Base-by-base conservation (phyloP, 2,113 vertebrate genomes). In the Heteronetta atricapilla region DNA sequence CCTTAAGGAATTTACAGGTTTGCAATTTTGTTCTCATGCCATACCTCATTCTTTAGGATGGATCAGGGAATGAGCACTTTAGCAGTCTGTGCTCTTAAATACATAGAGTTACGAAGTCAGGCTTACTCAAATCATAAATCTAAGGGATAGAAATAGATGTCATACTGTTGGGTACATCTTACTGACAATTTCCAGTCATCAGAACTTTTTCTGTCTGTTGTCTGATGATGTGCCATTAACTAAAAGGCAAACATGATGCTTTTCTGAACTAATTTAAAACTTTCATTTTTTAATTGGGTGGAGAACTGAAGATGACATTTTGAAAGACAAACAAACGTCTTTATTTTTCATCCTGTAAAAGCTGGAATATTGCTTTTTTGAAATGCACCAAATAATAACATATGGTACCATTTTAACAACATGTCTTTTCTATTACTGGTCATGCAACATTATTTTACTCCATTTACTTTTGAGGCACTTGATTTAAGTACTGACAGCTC, bases 371-470 rank as follows among this genome's bases (percentile, higher is more conserved):
- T 88, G 77, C n/a, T 14, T 88, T 90, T 86, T 44, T 81, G 69
- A 69, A 86, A 69, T 19, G 29, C 66, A 83, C 46, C 53, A 84
- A 90, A 68, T 33, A 52, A n/a, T 52, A 82, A 87, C 56, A 83
- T 50, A 72, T 28, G 63, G 40, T 81, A 46, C 88, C n/a, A 88
- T 84, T 93, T 89, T 63, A 89, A 29, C 36, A 68, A 74, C 55
- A 34, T 42, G 33, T 50, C 14, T 29, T 75, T 91, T 89, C 36
- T 63, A 6, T 76, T 58, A 69, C 59, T 89, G 36, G 50, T 94
- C 82, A 92, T 3, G 2, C 46, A 79, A 73, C 50, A 74, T 93
- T 81, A 87, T 93, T 91, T 95, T 59, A 73, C 75, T 70, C 70
- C 3, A 3, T 36, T 64, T 69, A 21, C 13, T 73, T 86, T 88